Base-by-base conservation (phyloP, 1,140 invertebrate genomes). In the Philaenus spumarius region DNA sequence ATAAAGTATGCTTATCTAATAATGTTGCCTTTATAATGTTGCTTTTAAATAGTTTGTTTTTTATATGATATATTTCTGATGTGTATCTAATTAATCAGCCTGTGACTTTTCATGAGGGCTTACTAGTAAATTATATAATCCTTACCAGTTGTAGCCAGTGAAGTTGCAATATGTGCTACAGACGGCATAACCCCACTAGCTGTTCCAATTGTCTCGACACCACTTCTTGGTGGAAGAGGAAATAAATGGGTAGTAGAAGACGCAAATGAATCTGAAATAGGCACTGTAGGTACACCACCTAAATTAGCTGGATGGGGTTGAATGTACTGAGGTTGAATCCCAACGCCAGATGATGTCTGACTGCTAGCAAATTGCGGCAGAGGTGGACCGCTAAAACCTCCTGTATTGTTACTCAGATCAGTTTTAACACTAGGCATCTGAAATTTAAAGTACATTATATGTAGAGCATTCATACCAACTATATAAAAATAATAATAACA, bases 161-260 rank as follows among this genome's bases (percentile, higher is more conserved):
- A 56, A 17, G 61, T 59, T 37, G 60, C 56, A 12, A 58, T 58
- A 39, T 58, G 54, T 12, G 58, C 60, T 22, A 66, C 54, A 26
- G 64, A 67, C 19, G 65, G 63, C 52, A 66, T 56, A 17, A 68
- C 61, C 34, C 60, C 57, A 56, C 62, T 60, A 15, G 57, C 51
- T 19, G 62, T 54, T 11, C 58, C 62, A 14, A 61, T 46, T 0
- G 64, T 59, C 23, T 64, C 60, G 9, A 61, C 55, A 20, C 64
- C 61, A 55, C 63, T 64, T 2, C 64, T 43, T 3, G 67, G 62
- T 17, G 63, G 62, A 35, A 59, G 58, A 0, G 68, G 66, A 39
- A 71, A 69, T n/a, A 70, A 65, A 62, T 70, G 68, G 58, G 65
- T 55, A 0, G 67, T 65, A 6, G 68, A 61, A 64, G 60, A 67